Base-by-base conservation (phyloP, 2,797 vertebrate genomes). In the Merluccius polli region DNA sequence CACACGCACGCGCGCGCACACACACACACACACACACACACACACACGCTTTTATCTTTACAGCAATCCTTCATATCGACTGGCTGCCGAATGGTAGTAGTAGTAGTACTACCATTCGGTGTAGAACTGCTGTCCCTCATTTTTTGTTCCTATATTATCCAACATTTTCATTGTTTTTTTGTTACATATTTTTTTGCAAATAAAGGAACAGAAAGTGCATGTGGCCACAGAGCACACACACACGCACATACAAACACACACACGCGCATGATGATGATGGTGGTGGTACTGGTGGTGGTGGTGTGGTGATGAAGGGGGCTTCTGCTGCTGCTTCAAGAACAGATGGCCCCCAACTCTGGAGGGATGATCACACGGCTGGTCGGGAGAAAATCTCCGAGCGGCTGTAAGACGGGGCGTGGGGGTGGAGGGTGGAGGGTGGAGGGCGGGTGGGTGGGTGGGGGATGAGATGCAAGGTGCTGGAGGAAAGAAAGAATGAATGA, bases 281-380 rank as follows among this genome's bases (percentile, higher is more conserved):
- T 35, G 78, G 71, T 74, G 11, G 33, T 59, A 70, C 72, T 74
- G 68, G 81, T 77, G 21, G 76, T 78, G 77, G 77, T 82, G 2
- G 41, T 16, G 2, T 48, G 41, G 41, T 48, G 6, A 18, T 48
- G n/a, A n/a, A 4, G 7, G 67, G 33, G 21, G 83, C 72, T 81
- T 78, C 88, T 73, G 85, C 79, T 90, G 88, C 86, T 89, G 87
- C 85, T 87, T 84, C 83, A 89, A 85, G 88, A 93, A 91, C 92
- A 93, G 91, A 93, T 93, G 92, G 92, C 86, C 84, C n/a, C 90
- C 70, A 86, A 86, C 91, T 92, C 89, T 92, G 86, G 80, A 90
- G 89, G 91, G 89, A 89, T 88, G 90, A 93, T 91, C 90, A 90
- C 85, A 90, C 82, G 81, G 12, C 0, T 9, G 29, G 24, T 18